Percentiles rank a stretch among this genome's conserved stretches.
phyloP scores from a whole-genome alignment of 2,113 vertebrate species.

The Pseudorasbora parva region DNA sequence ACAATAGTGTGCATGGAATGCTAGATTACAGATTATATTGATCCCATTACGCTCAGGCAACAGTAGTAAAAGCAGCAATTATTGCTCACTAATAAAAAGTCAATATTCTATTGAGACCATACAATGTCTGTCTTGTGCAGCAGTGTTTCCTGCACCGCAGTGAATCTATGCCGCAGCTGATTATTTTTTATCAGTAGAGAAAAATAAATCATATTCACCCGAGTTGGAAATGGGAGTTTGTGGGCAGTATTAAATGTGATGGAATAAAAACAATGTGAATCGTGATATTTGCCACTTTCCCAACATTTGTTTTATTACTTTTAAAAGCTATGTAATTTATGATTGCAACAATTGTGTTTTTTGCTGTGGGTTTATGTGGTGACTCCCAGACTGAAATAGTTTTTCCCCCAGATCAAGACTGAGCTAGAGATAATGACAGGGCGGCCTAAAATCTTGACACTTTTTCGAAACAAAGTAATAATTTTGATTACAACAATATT shows the following conservation, averaged over 20 bases:
- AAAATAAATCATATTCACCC: not conserved
- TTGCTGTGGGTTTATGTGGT: too few species aligned
- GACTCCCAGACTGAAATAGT: too few species aligned
- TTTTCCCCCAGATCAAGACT: too few species aligned
- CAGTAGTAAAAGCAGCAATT: conserved; percentile 45
- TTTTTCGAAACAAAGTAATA: too few species aligned
- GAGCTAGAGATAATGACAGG: too few species aligned
- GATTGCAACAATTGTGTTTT: too few species aligned
- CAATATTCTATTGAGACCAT: conserved; percentile 39
- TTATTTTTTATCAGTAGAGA: not conserved
- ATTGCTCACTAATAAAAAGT: conserved; percentile 56
- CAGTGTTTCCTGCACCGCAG: not conserved
- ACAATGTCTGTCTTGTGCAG: conserved; percentile 21
- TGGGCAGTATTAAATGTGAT: not conserved
- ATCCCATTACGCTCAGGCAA: conserved; percentile 38
- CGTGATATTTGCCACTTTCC: not conserved
- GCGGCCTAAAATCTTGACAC: too few species aligned
- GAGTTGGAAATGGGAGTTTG: not conserved
- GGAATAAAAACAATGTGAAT: not conserved
- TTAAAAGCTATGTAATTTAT: too few species aligned
- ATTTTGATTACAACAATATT: too few species aligned
- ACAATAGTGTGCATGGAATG: conserved; percentile 31
- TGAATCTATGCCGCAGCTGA: not conserved
- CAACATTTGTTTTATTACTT: too few species aligned
- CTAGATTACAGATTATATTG: conserved; percentile 44